Conservation (phyloP, 2,888 invertebrate species). For the Napeogenes sylphis region DNA sequence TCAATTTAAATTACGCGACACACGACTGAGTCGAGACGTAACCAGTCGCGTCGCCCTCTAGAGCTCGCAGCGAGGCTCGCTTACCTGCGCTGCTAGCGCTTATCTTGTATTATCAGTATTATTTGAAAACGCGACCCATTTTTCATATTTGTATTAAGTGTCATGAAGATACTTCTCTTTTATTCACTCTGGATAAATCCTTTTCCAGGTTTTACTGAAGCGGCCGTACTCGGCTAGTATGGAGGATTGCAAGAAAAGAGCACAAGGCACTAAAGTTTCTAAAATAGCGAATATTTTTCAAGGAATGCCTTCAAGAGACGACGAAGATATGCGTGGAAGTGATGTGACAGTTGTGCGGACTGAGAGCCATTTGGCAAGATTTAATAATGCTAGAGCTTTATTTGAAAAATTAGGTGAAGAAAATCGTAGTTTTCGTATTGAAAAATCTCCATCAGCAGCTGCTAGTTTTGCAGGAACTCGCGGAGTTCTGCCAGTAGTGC, state of each 20-base stretch:
- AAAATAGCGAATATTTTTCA: constrained; percentile 95
- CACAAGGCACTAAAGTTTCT: constrained; percentile 89
- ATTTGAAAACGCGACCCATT: constrained; percentile 49
- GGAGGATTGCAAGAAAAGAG: constrained; percentile 82
- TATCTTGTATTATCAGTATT: constrained; percentile 59
- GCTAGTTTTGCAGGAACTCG: constrained; percentile 77
- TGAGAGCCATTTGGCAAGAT: constrained; percentile 92
- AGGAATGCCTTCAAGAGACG: constrained; percentile 80
- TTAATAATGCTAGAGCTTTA: constrained; percentile 93
- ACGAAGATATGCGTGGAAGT: constrained; percentile 69
- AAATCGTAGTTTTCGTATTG: constrained; percentile 79
- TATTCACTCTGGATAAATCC: constrained; percentile 48
- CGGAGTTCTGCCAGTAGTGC: constrained; percentile 71
- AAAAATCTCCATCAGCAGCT: constrained; percentile 77
- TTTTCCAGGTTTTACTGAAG: constrained; percentile 73
- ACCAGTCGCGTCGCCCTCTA: constrained; percentile 48
- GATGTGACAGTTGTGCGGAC: constrained; percentile 88
- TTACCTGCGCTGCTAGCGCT: constrained; percentile 55
- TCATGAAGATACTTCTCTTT: constrained; percentile 37
- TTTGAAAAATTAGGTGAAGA: constrained; percentile 93
- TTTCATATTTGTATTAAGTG: constrained; percentile 37
- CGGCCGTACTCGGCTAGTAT: constrained; percentile 77
- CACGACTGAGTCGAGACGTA: constrained; percentile 57
- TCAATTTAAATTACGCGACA: constrained; percentile 53
- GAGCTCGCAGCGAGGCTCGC: constrained; percentile 53